phyloP scores from a whole-genome alignment of 1,140 invertebrate species.

The Camponotus floridanus region DNA sequence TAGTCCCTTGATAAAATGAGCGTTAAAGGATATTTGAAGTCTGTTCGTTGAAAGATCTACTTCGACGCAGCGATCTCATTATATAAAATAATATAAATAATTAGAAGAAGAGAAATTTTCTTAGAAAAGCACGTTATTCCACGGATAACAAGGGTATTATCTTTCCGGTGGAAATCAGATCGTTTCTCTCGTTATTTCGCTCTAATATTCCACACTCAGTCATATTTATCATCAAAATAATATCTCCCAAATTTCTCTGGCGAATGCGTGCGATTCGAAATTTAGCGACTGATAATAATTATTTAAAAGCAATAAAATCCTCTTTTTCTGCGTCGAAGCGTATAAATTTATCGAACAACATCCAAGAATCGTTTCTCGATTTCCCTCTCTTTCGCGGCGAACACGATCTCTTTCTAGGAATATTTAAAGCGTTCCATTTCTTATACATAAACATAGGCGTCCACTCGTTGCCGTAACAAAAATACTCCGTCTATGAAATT shows the following conservation, averaged over 20 bases:
- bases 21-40: conserved; percentile 26
- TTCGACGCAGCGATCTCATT: neutral
- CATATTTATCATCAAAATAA: neutral
- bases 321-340: neutral
- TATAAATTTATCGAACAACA: neutral
- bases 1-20: conserved; percentile 2
- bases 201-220: neutral
- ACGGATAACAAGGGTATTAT: neutral
- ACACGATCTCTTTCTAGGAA: neutral
- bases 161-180: neutral
- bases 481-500: neutral
- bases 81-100: neutral
- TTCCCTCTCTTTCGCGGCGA: too few species aligned
- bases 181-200: neutral
- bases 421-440: neutral
- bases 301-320: conserved; percentile 10
- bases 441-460: neutral
- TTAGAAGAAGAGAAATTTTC: neutral
- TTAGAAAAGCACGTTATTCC: neutral
- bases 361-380: too few species aligned
- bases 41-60: neutral
- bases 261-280: neutral
- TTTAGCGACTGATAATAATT: neutral
- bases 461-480: neutral
- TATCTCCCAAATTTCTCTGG: neutral